Evolutionary conservation across 1,140 invertebrate species (phyloP), one percentile per base, ranked within the genome.

Genomic region (Holcopasites calliopsidis): DNA sequence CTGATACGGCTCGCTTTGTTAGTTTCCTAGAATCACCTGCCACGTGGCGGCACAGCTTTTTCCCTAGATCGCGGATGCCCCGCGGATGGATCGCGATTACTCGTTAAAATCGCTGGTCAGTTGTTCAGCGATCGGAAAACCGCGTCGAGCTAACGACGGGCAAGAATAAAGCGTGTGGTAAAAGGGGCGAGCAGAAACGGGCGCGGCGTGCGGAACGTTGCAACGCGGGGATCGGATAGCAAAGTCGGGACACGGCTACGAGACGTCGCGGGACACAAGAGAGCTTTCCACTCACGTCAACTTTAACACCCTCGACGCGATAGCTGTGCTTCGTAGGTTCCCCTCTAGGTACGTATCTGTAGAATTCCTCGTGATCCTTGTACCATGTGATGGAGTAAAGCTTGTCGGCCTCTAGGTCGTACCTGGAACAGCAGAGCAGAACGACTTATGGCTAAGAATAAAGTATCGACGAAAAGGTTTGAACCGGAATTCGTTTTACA

Each of bases 341-440:
- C 47, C 92, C 93, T 75, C 86, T 94, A 18, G 95, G 94, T 86
- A 95, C 93, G 87, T 94, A 97, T 79, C 96, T 93, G 90, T 96
- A 97, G 90, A 97, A 97, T 89, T 97, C 96, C 86, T 96, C 95
- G 88, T 96, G 94, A 90, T 97, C 96, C 89, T 97, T 96, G 91
- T 97, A 97, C 96, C 96, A 97, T 87, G 96, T 95, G 66, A 97
- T 95, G n/a, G 95, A 94, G 89, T 97, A 97, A 3, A 97, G 91
- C 35, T 90, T 93, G 85, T 96, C 95, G 60, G 93, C 92, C 80
- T 90, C 91, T 66, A 90, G 74, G 38, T 92, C 90, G 81, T 91
- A 93, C 58, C 91, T 92, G 86, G 65, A 82, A 79, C 72, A 78
- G 60, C 42, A 69, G 55, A 76, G 28, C 42, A 76, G 70, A 47